Conservation (phyloP, 1,140 invertebrate genomes). For the Brachionus plicatilis region DNA sequence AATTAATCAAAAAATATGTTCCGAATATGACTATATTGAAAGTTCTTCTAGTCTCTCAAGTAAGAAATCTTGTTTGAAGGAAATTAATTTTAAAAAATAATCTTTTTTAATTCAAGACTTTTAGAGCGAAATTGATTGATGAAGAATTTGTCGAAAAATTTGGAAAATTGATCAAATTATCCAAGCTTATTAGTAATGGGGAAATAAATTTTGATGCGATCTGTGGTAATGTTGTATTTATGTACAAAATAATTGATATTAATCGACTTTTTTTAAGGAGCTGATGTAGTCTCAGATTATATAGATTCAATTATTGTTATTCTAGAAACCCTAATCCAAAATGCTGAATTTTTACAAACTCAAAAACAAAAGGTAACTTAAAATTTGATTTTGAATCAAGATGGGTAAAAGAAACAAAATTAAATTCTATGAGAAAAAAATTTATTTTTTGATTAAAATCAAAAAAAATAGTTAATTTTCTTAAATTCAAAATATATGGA, state of each 20-base stretch:
- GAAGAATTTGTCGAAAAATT: slow-evolving; percentile 47
- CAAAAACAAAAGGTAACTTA: not conserved
- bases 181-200: slow-evolving; percentile 47
- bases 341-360: not conserved
- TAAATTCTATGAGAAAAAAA: not conserved
- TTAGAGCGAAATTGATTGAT: slow-evolving; percentile 46
- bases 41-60: slow-evolving; percentile 49
- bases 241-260: not conserved
- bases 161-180: slow-evolving; percentile 46
- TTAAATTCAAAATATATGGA: no score
- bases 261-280: not conserved
- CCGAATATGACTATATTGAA: slow-evolving; percentile 48
- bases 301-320: not conserved
- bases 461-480: no score
- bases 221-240: slow-evolving; percentile 44
- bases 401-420: not conserved
- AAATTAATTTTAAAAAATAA: slow-evolving; percentile 9
- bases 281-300: slow-evolving; percentile 15
- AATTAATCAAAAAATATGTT: slow-evolving; percentile 46
- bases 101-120: slow-evolving; percentile 45
- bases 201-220: slow-evolving; percentile 47
- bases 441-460: no score
- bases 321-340: not conserved
- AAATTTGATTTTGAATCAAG: no score
- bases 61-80: slow-evolving; percentile 37